Conservation (phyloP, 2,888 invertebrate genomes). For the Nephrocerus scutellatus region DNA sequence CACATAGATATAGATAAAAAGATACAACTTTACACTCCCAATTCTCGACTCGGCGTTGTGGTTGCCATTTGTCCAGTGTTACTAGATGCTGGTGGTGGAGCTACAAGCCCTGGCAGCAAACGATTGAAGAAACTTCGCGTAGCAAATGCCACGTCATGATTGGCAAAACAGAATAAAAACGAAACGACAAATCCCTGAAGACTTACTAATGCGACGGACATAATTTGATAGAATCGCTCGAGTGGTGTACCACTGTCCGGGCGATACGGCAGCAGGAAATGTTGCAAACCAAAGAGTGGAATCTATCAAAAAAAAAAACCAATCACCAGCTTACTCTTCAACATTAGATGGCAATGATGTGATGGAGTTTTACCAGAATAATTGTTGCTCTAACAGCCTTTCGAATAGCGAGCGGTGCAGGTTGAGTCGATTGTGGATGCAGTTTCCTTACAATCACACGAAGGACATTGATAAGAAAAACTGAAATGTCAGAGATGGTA, state of each 20-base stretch:
- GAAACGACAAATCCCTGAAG: constrained; percentile 68
- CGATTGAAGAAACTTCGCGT: constrained; percentile 49
- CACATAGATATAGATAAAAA: too few species aligned
- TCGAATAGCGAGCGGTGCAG: constrained; percentile 53
- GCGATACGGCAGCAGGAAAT: constrained; percentile 61
- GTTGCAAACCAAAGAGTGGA: constrained; percentile 70
- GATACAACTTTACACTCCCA: constrained; percentile 38
- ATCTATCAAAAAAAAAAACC: constrained; percentile 41
- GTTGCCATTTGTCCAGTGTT: constrained; percentile 46
- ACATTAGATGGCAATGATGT: neutral
- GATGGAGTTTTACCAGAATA: constrained; percentile 52
- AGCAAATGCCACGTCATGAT: constrained; percentile 62
- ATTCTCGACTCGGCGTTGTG: constrained; percentile 45
- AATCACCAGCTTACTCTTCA: neutral
- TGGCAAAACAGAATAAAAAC: constrained; percentile 67
- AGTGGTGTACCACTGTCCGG: constrained; percentile 54
- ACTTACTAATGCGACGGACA: constrained; percentile 62
- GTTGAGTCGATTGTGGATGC: constrained; percentile 56
- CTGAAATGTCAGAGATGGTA: constrained; percentile 38
- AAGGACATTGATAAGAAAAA: constrained; percentile 62
- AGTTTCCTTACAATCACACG: constrained; percentile 59
- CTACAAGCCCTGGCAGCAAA: constrained; percentile 36
- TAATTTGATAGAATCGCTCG: constrained; percentile 58
- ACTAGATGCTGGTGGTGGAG: constrained; percentile 40
- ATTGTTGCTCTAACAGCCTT: constrained; percentile 66